phyloP scores from a whole-genome alignment of 2,113 vertebrate species.

The Orcinus orca region DNA sequence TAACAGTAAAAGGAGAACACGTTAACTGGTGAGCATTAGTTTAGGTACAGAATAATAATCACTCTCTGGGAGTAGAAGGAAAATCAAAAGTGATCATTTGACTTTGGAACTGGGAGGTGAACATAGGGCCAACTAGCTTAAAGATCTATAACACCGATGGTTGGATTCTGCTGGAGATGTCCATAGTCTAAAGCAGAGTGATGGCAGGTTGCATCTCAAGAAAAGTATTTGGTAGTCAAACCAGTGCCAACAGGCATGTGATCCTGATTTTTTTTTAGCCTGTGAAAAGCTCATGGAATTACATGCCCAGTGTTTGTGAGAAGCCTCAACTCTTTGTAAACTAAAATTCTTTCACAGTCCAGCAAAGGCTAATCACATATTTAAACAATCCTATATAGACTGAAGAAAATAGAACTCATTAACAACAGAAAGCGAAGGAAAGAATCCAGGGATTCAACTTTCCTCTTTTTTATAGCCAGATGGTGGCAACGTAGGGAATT shows the following conservation, averaged over 20 bases:
- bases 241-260: not conserved
- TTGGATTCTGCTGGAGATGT: not conserved
- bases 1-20: not conserved
- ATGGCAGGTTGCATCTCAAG: not conserved
- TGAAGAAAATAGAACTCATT: not conserved
- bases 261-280: slow-evolving; percentile 8
- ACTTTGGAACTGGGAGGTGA: not conserved
- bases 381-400: not conserved
- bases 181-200: not conserved
- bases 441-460: not conserved
- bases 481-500: not conserved
- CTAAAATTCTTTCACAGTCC: not conserved
- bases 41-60: not conserved
- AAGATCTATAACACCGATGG: not conserved
- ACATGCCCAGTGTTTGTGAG: not conserved
- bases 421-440: not conserved
- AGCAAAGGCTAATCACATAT: not conserved
- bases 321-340: not conserved
- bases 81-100: slow-evolving; percentile 27
- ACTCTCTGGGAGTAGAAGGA: not conserved
- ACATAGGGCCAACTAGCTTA: not conserved
- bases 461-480: not conserved
- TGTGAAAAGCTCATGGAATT: not conserved
- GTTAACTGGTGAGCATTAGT: not conserved
- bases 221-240: not conserved